Percentiles rank a stretch among this genome's conserved stretches.
Conservation (phyloP, 2,113 vertebrate genomes). For the Chloroceryle aenea region DNA sequence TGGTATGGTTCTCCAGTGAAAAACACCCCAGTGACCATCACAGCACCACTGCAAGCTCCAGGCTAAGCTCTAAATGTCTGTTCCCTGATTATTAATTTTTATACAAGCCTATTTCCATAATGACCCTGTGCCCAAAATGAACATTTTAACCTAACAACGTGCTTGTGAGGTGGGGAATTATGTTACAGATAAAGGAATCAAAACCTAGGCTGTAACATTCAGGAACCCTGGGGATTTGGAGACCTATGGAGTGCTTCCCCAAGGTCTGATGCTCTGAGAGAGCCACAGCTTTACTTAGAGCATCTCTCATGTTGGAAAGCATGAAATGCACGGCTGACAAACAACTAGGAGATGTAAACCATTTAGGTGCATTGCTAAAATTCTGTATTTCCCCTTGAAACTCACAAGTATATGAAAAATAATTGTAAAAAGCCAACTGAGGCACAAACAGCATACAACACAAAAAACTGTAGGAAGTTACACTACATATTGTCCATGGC, state of each 20-base stretch:
- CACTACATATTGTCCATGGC: neutral
- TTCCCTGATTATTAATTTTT: neutral
- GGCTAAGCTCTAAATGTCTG: neutral
- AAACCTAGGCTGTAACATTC: neutral
- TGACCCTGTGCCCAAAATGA: neutral
- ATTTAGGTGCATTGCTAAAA: neutral
- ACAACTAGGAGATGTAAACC: neutral
- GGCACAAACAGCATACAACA: neutral
- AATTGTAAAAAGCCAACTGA: neutral
- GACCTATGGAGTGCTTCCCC: neutral
- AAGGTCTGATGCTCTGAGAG: neutral
- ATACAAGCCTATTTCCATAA: rapidly evolving
- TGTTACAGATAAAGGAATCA: neutral
- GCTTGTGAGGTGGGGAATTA: neutral
- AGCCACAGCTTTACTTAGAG: neutral
- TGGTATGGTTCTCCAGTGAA: neutral
- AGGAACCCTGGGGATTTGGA: neutral
- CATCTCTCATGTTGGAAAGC: neutral
- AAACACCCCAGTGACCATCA: neutral
- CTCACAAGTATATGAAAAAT: neutral
- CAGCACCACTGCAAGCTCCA: neutral
- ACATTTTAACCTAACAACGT: neutral
- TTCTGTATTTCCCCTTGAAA: neutral
- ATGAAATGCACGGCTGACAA: neutral
- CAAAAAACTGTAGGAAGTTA: neutral